These are phyloP conservation scores for Sphaeridia pumilis DNA, from an alignment of 2,888 invertebrate genomes.

Conservation along the genomic window DNA sequence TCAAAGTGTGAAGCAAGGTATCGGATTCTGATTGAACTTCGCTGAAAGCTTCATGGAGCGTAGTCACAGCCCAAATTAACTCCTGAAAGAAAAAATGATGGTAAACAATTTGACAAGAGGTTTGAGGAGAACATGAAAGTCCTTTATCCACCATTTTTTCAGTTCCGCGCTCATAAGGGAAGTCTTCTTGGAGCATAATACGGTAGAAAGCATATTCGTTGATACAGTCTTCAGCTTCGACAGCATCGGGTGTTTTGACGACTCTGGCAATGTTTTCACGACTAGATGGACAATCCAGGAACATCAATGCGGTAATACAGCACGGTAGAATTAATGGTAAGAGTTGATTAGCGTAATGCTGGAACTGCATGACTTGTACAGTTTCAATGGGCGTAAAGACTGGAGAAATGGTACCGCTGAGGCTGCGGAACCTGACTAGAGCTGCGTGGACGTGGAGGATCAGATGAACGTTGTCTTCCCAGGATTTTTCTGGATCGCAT, in stretches of 20 bases:
- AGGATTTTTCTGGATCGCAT: conserved; percentile 19
- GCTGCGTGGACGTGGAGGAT: conserved; percentile 24
- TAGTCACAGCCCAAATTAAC: conserved; percentile 12
- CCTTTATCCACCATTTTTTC: conserved; percentile 18
- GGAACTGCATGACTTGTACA: conserved; percentile 30
- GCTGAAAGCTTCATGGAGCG: conserved; percentile 3
- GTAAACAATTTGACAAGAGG: not conserved
- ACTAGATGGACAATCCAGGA: not conserved
- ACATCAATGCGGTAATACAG: conserved; percentile 20
- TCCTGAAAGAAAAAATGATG: conserved; percentile 13
- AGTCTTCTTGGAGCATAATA: conserved; percentile 27
- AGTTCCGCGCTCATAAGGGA: conserved; percentile 21
- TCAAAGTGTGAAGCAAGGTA: not conserved
- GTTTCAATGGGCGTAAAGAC: conserved; percentile 14
- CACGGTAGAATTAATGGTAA: conserved; percentile 30
- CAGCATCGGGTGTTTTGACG: not conserved
- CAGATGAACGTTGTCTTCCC: conserved; percentile 26
- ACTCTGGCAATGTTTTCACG: not conserved
- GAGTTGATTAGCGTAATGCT: conserved; percentile 34
- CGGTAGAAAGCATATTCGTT: conserved; percentile 22
- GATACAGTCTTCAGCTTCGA: conserved; percentile 2
- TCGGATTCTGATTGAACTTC: not conserved
- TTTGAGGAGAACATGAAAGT: not conserved
- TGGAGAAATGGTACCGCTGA: not conserved
- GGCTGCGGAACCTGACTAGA: conserved; percentile 19